Evolutionary conservation across 2,888 invertebrate genomes (phyloP), one percentile per base, ranked within the genome.

Genomic region (Drosophila cyrtoloma): DNA sequence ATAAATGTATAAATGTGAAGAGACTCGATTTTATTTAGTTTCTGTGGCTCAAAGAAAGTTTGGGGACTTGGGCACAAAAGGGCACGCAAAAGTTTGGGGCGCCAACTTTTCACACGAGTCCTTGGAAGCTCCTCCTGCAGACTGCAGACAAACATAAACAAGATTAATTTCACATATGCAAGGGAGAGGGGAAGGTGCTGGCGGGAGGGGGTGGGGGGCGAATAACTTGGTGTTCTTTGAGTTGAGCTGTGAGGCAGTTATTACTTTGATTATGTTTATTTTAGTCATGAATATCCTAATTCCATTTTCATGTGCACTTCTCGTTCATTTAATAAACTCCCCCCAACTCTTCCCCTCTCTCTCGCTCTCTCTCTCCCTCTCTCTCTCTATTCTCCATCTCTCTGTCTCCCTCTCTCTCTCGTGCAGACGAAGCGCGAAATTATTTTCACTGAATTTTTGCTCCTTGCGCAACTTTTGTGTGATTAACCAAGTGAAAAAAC

Each of bases 91-190:
- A 78, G 76, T 89, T 56, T 37, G 84, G 79, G 66, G 69, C 68
- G 82, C 83, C 77, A 89, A 86, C 76, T 86, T 89, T 89, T 81
- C 75, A 75, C 75, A 74, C 81, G 81, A 84, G 77, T 70, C 55
- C 66, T 75, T 73, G 72, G 74, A 53, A 33, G 47, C 59, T 57
- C 61, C 56, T 53, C 32, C 26, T 51, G 52, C 26, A 14, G 33
- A 12, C 30, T 16, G 56, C 68, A 57, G 63, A 69, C 79, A 69
- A 91, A 79, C 80, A 91, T 91, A 91, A 90, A 91, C 91, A 90
- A 90, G 86, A 90, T 90, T 90, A 91, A 91, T 91, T 91, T 91
- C 91, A 88, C 84, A 91, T 82, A 82, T 88, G 83, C 16, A 14
- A 9, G 50, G 47, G 30, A 30, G 63, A 59, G 65, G 47, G 22